A percentile compares a stretch with the other conserved stretches of the same genome.
These are phyloP conservation scores for Cosmopolites sordidus DNA, from an alignment of 2,888 invertebrate genomes.

Conservation along the genomic window DNA sequence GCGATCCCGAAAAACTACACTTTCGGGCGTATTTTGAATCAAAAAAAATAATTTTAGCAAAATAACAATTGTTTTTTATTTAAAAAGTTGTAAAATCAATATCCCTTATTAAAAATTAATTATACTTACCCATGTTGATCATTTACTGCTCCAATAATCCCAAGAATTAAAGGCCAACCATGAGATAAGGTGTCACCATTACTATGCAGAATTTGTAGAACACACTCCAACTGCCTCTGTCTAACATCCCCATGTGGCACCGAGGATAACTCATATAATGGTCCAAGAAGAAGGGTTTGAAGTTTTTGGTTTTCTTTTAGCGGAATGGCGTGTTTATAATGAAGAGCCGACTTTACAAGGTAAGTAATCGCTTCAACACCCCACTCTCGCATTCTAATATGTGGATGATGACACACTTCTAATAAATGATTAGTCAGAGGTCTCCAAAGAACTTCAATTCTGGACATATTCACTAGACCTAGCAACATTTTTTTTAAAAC, in stretches of 20 bases:
- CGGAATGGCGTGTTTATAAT: slow-evolving; percentile 79
- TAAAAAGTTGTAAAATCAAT: too few relatives aligned
- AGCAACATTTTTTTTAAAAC: not conserved
- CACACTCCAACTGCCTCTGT: slow-evolving; percentile 91
- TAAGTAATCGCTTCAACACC: slow-evolving; percentile 95
- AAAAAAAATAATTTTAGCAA: too few relatives aligned
- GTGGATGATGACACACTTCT: slow-evolving; percentile 94
- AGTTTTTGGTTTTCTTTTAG: slow-evolving; percentile 80
- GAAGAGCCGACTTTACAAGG: slow-evolving; percentile 85
- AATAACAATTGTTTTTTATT: too few relatives aligned
- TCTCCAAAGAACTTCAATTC: slow-evolving; percentile 92
- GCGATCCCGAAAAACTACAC: too few relatives aligned
- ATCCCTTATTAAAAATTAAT: not conserved
- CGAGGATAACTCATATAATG: slow-evolving; percentile 85
- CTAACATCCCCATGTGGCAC: slow-evolving; percentile 91
- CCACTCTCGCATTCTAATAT: slow-evolving; percentile 94
- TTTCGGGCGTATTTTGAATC: too few relatives aligned
- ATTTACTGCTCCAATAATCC: slow-evolving; percentile 92
- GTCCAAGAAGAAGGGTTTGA: slow-evolving; percentile 82
- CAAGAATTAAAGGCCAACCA: slow-evolving; percentile 93
- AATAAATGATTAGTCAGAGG: slow-evolving; percentile 93
- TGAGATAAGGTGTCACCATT: slow-evolving; percentile 88
- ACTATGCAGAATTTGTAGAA: slow-evolving; percentile 86
- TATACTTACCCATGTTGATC: slow-evolving; percentile 77
- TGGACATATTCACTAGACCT: slow-evolving; percentile 78